Evolutionary conservation across 2,113 vertebrate genomes (phyloP), one percentile per base, ranked within the genome.

Genomic region (Vidua chalybeata): DNA sequence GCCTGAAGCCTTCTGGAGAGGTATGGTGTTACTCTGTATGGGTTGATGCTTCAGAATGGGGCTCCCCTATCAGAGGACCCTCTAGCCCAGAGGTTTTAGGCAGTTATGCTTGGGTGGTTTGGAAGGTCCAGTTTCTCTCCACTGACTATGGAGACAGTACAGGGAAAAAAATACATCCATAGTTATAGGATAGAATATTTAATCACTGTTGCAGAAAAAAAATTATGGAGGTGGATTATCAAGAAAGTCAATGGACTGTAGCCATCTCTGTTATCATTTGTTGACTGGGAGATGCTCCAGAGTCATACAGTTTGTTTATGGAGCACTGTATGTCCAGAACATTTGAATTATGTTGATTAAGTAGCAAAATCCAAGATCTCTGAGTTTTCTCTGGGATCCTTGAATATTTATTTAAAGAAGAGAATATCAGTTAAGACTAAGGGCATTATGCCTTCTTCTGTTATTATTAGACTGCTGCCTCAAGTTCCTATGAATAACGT

Each of bases 11-110:
- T 46, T 46, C 46, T 46, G 45, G 9, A 20, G 19, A 8, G 45
- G 19, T 46, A 46, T 46, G 23, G 5, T 61, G 23, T 27, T 26
- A 7, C 5, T 61, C 24, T 37, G 24, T 37, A 8, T 37, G 35
- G 15, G n/a, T 11, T 18, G n/a, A 17, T 61, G 58, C 58, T 61
- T 61, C 35, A 49, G 13, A 84, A 81, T 4, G 46, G 52, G 64
- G 51, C 45, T 80, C 80, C 86, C 80, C 86, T 64, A 84, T 93
- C 73, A 94, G 89, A 92, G 89, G 61, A 66, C 73, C 66, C 52
- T 94, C 62, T 84, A 96, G 48, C 43, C 30, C 83, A 94, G 69
- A 2, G 0, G 27, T 90, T 95, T 86, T 71, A 86, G 16, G 41
- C 13, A 52, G 13, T 48, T 64, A 18, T 83, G 30, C 43, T 67